These are phyloP conservation scores for Scomberomorus guttatus DNA, from an alignment of 2,797 vertebrate genomes.

Conservation along the genomic window DNA sequence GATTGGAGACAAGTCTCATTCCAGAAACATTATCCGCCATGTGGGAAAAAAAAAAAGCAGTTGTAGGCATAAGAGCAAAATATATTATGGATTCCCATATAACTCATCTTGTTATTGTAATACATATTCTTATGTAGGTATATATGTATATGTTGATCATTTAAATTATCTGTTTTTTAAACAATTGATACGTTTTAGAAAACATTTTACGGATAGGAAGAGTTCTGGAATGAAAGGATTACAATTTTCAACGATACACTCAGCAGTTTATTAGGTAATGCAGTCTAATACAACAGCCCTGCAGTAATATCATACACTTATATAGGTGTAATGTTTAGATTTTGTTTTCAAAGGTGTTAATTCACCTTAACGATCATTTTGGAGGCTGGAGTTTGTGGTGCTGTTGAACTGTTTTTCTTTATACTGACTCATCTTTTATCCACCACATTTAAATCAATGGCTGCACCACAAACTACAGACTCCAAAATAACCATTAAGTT, in stretches of 20 bases:
- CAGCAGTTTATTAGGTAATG: background rate
- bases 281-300: background rate
- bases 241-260: no score
- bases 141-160: background rate
- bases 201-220: background rate
- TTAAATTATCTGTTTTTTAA: background rate
- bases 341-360: background rate
- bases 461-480: no score
- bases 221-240: background rate
- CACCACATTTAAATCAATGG: no score
- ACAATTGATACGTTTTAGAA: background rate
- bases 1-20: background rate
- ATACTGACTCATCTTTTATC: no score
- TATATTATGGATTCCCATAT: background rate
- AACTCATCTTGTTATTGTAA: background rate
- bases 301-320: background rate
- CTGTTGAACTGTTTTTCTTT: no score
- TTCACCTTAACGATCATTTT: no score
- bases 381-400: no score
- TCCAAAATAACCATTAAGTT: no score
- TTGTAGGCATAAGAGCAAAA: background rate
- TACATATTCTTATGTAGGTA: conserved; percentile 1
- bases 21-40: background rate
- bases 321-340: background rate
- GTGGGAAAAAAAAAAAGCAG: background rate